Conservation (phyloP, 2,888 invertebrate species). For the Caenorhabditis wallacei region DNA sequence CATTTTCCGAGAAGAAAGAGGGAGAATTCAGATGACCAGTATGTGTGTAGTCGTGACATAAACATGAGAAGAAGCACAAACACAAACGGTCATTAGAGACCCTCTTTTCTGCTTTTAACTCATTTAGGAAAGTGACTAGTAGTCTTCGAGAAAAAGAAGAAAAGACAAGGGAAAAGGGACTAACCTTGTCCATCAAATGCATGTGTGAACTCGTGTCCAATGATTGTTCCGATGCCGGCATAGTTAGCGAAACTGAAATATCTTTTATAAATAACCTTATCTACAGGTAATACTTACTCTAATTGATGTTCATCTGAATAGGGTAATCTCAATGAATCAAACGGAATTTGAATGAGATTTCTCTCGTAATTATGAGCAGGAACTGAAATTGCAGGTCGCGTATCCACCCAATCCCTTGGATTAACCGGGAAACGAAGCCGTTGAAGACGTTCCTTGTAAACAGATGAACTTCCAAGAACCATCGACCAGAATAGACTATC, state of each 20-base stretch:
- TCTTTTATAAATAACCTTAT: background rate
- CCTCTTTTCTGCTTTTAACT: slow-evolving; percentile 35
- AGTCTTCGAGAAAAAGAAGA: background rate
- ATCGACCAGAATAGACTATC: slow-evolving; percentile 67
- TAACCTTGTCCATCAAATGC: slow-evolving; percentile 70
- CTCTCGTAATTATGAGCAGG: slow-evolving; percentile 71
- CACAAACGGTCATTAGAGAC: slow-evolving; percentile 37
- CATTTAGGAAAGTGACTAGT: slow-evolving; percentile 40
- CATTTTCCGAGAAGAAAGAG: slow-evolving; percentile 16
- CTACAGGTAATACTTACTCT: slow-evolving; percentile 64
- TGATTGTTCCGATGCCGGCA: slow-evolving; percentile 64
- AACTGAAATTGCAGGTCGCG: slow-evolving; percentile 64
- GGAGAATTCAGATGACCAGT: slow-evolving; percentile 18
- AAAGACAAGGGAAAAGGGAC: slow-evolving; percentile 22
- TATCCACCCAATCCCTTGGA: slow-evolving; percentile 68
- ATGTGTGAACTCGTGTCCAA: slow-evolving; percentile 71
- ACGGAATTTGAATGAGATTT: slow-evolving; percentile 68
- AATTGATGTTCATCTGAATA: slow-evolving; percentile 61
- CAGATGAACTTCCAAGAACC: slow-evolving; percentile 62
- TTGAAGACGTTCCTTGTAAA: slow-evolving; percentile 61
- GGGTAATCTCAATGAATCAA: slow-evolving; percentile 66
- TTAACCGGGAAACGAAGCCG: slow-evolving; percentile 62
- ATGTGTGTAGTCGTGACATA: slow-evolving; percentile 5
- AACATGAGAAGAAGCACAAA: background rate
- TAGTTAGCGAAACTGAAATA: slow-evolving; percentile 71